Evolutionary conservation across 2,888 invertebrate genomes (phyloP).

Genomic region (Listrodromus nycthemerus): DNA sequence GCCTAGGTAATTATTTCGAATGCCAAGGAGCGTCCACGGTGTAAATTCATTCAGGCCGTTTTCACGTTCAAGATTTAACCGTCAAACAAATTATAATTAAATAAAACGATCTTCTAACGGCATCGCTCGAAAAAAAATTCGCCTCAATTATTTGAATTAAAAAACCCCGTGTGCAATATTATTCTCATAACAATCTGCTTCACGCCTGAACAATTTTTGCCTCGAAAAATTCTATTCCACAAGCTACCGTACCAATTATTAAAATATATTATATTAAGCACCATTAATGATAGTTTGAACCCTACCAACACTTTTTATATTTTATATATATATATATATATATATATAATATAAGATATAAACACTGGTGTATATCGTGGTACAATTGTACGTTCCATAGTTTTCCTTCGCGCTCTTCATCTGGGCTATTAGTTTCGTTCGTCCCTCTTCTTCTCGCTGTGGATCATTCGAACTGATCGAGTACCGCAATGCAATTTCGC

Average conservation of each 20-base stretch:
- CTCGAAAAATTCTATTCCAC: neutral
- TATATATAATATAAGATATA: neutral
- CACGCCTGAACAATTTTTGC: neutral
- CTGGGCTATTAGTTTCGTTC: conserved; percentile 25
- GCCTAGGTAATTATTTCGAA: conserved; percentile 17
- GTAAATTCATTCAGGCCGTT: conserved; percentile 17
- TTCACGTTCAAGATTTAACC: neutral
- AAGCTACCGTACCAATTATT: neutral
- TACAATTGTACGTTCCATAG: conserved; percentile 7
- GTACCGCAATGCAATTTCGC: conserved; percentile 75
- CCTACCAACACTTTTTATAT: no score
- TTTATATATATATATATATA: neutral
- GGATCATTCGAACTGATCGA: conserved; percentile 59
- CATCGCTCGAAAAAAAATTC: no score
- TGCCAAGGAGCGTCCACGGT: conserved; percentile 21
- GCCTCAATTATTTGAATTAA: no score
- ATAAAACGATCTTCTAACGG: no score
- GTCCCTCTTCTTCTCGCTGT: conserved; percentile 28
- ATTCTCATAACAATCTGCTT: neutral
- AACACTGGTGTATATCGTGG: neutral
- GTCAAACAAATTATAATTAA: no score
- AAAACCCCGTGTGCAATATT: no score
- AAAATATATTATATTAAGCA: neutral
- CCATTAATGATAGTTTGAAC: neutral
- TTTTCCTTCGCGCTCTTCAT: conserved; percentile 40